These are phyloP conservation scores for Diloba caeruleocephala DNA, from an alignment of 2,888 invertebrate species.

Conservation along the genomic window DNA sequence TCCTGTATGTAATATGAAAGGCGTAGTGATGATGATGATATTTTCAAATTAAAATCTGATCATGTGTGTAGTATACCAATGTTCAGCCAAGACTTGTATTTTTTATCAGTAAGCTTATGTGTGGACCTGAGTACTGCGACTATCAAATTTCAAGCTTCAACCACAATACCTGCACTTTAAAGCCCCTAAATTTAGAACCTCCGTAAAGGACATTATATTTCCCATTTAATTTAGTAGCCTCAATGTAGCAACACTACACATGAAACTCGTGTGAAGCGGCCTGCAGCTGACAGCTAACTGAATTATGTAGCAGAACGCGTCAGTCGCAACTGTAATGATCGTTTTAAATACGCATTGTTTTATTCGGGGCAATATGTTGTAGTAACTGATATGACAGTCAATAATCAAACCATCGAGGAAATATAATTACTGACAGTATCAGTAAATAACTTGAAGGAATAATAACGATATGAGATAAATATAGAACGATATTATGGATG, in stretches of 20 bases:
- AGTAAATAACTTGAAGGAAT: background rate
- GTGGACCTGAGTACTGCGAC: no score
- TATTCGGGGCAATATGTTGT: slow-evolving; percentile 34
- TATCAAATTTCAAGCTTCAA: background rate
- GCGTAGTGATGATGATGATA: no score
- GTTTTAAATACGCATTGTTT: slow-evolving; percentile 53
- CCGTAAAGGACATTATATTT: slow-evolving; percentile 31
- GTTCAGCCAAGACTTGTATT: no score
- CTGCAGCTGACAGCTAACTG: slow-evolving; percentile 62
- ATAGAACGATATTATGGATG: no score
- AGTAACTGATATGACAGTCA: slow-evolving; percentile 43
- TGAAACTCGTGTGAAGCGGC: slow-evolving; percentile 40
- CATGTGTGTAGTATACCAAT: no score
- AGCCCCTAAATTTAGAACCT: slow-evolving; percentile 5
- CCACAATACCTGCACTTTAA: background rate
- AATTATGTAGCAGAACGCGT: slow-evolving; percentile 63
- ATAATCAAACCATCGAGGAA: slow-evolving; percentile 18
- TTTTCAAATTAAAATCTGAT: no score
- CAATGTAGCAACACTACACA: slow-evolving; percentile 45
- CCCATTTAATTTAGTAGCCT: slow-evolving; percentile 31
- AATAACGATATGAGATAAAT: background rate
- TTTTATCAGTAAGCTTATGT: no score
- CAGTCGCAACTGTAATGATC: slow-evolving; percentile 55
- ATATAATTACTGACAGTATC: slow-evolving; percentile 22
- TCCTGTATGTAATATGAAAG: no score